Percentiles rank a stretch among this genome's conserved stretches.
phyloP scores from a whole-genome alignment of 2,113 vertebrate genomes.

The Thamnaconus septentrionalis region DNA sequence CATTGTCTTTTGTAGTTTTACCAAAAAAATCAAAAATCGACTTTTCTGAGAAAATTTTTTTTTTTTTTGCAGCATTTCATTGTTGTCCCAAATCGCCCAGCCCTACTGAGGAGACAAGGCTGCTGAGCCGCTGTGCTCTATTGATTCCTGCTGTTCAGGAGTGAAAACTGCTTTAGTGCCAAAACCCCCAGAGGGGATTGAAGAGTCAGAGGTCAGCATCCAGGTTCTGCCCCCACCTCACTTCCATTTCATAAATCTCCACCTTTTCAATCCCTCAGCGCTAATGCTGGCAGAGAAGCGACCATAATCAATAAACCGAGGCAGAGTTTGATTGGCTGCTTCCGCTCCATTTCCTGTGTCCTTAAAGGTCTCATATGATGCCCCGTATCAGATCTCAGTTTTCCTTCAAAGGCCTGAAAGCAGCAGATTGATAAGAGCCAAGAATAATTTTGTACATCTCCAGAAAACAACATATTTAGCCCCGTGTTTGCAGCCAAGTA shows the following conservation, averaged over 20 bases:
- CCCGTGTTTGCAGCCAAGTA: too few relatives aligned
- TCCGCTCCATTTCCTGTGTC: too few relatives aligned
- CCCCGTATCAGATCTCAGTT: too few relatives aligned
- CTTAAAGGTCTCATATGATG: too few relatives aligned
- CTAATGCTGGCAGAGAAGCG: conserved; percentile 8
- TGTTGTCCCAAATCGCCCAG: neutral
- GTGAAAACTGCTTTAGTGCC: conserved; percentile 35
- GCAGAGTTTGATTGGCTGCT: neutral
- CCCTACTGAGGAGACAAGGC: neutral
- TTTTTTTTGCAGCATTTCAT: too few relatives aligned
- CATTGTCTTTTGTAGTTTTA: too few relatives aligned
- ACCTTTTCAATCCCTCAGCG: conserved; percentile 13
- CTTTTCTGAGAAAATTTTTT: too few relatives aligned
- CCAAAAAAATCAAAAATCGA: too few relatives aligned
- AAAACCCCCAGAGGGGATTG: conserved; percentile 13
- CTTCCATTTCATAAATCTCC: conserved; percentile 21
- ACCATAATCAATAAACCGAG: conserved; percentile 35
- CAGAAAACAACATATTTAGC: too few relatives aligned
- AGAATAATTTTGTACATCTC: too few relatives aligned
- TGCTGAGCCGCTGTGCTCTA: neutral
- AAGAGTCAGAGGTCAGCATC: conserved; percentile 42
- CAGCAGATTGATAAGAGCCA: too few relatives aligned
- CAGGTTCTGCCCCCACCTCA: conserved; percentile 21
- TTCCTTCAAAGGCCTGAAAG: too few relatives aligned
- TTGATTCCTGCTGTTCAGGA: conserved; percentile 46